Percentiles rank a stretch among this genome's conserved stretches.
Conservation (phyloP, 2,888 invertebrate species). For the Oscheius sp. region DNA sequence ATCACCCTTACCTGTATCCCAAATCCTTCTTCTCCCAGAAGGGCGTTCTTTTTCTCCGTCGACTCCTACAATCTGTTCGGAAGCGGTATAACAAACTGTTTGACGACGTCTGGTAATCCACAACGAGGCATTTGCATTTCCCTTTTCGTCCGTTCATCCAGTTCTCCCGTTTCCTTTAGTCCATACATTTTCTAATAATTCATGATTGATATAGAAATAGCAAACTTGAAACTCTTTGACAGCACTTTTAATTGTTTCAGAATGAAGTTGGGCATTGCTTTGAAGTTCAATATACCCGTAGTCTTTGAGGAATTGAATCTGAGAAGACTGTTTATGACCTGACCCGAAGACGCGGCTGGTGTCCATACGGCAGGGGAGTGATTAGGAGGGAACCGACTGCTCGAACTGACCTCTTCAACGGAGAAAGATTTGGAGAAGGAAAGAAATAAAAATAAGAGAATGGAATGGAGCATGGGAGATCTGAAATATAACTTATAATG, state of each 20-base stretch:
- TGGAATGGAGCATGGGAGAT: not conserved
- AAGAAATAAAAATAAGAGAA: not conserved
- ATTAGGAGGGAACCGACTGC: too few species aligned
- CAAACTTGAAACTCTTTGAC: slow-evolving; percentile 1
- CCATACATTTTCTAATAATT: slow-evolving; percentile 14
- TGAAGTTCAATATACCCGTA: slow-evolving; percentile 2
- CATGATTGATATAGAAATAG: not conserved
- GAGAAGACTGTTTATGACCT: not conserved
- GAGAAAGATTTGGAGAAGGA: not conserved
- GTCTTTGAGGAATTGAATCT: slow-evolving; percentile 14
- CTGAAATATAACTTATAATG: not conserved
- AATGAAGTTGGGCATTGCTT: slow-evolving; percentile 7
- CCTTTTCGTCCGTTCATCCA: not conserved
- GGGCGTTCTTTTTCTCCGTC: slow-evolving; percentile 13
- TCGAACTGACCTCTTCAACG: slow-evolving; percentile 18
- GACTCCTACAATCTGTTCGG: not conserved
- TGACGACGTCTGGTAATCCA: not conserved
- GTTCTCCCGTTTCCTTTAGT: slow-evolving; percentile 8
- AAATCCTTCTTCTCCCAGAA: slow-evolving; percentile 1
- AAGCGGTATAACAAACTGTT: not conserved
- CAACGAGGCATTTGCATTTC: slow-evolving; percentile 26
- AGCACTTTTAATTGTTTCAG: not conserved
- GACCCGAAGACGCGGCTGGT: slow-evolving; percentile 1
- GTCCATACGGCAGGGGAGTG: not conserved
- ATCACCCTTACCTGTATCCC: slow-evolving; percentile 4